phyloP scores from a whole-genome alignment of 2,113 vertebrate species.

The Zosterops hypoxanthus region DNA sequence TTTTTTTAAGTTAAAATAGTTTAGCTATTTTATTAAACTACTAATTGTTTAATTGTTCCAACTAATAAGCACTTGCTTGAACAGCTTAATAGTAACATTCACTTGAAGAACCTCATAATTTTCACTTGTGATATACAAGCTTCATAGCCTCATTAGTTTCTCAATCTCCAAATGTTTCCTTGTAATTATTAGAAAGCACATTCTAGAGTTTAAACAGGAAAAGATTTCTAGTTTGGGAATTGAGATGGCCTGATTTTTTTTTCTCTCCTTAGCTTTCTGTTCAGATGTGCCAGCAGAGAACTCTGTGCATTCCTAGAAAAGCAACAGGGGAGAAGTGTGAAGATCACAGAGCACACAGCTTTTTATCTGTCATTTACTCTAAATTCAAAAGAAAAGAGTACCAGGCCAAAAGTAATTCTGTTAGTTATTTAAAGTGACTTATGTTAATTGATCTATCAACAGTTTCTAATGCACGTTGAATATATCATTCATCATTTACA shows the following conservation, averaged over 20 bases:
- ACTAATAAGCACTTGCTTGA: neutral
- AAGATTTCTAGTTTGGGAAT: neutral
- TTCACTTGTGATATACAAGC: neutral
- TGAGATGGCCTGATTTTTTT: neutral
- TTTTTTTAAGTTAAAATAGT: neutral
- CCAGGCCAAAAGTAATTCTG: neutral
- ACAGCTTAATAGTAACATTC: neutral
- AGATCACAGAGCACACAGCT: neutral
- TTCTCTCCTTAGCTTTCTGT: neutral
- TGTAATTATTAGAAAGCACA: neutral
- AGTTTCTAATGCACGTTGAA: neutral
- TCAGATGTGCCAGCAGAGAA: neutral
- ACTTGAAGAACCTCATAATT: neutral
- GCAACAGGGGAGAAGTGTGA: neutral
- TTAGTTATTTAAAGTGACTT: slow-evolving; percentile 5
- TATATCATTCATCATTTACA: neutral
- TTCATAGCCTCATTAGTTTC: neutral
- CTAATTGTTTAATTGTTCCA: neutral
- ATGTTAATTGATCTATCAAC: slow-evolving; percentile 44
- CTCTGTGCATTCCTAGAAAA: neutral
- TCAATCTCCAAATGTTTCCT: neutral
- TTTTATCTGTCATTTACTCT: slow-evolving; percentile 10
- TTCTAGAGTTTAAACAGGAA: neutral
- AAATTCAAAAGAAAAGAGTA: neutral
- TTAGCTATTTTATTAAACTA: neutral